phyloP scores from a whole-genome alignment of 1,140 invertebrate species.

The Drosophila quadrilineata region DNA sequence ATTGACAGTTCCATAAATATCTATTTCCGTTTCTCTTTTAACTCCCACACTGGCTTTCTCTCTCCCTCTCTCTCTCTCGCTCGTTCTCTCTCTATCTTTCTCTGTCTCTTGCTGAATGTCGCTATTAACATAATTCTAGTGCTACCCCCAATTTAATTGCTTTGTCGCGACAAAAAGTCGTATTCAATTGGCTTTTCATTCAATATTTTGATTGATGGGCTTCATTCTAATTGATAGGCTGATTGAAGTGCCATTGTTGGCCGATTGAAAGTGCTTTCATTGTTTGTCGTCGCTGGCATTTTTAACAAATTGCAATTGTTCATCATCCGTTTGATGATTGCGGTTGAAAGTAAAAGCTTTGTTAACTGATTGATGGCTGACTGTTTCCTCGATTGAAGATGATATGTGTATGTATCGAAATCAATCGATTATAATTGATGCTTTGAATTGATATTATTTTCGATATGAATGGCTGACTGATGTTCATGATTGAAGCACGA shows the following conservation, averaged over 20 bases:
- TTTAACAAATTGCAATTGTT: conserved; percentile 1
- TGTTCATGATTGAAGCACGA: too few relatives aligned
- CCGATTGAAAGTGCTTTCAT: conserved; percentile 7
- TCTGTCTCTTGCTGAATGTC: not conserved
- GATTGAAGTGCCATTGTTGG: conserved; percentile 16
- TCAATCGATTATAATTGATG: too few relatives aligned
- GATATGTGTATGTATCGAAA: too few relatives aligned
- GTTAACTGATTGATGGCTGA: not conserved
- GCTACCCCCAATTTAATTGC: conserved; percentile 29
- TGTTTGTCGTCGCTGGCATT: not conserved
- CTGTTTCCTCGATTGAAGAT: conserved; percentile 1
- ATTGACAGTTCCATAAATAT: conserved; percentile 10
- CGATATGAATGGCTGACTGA: too few relatives aligned
- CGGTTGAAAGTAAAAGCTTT: not conserved
- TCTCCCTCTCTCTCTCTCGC: not conserved
- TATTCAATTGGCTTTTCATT: not conserved
- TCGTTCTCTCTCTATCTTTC: not conserved
- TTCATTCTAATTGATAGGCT: conserved; percentile 25
- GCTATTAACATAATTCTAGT: conserved; percentile 33
- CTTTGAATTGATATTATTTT: too few relatives aligned
- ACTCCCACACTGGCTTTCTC: too few relatives aligned
- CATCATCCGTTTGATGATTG: not conserved
- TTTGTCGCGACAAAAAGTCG: conserved; percentile 7
- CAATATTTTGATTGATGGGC: conserved; percentile 24
- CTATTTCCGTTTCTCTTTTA: not conserved